A percentile compares a stretch with the other conserved stretches of the same genome.
Evolutionary conservation across 2,113 vertebrate species (phyloP).

Genomic region (Madoqua kirkii): DNA sequence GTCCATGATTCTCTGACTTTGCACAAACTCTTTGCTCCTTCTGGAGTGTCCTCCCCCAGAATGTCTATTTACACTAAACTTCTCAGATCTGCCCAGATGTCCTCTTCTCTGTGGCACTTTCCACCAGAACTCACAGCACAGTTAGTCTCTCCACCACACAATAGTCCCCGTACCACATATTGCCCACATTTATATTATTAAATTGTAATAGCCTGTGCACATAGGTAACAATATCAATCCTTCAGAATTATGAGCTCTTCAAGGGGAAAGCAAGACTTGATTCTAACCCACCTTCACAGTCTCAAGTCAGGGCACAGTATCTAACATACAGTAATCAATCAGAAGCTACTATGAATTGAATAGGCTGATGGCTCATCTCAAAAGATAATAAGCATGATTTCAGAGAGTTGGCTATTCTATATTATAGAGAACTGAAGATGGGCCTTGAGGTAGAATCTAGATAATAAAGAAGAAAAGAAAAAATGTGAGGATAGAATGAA

Average conservation of each 20-base stretch:
- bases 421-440: neutral
- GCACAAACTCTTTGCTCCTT: constrained; percentile 9
- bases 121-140: neutral
- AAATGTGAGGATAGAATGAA: neutral
- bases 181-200: constrained; percentile 16
- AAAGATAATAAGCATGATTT: constrained; percentile 18
- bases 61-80: neutral
- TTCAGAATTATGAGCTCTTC: constrained; percentile 21
- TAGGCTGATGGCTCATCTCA: neutral
- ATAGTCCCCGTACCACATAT: neutral
- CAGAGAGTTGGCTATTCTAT: neutral
- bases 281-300: neutral
- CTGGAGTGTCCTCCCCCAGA: neutral
- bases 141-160: neutral
- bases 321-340: neutral
- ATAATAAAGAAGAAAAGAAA: neutral
- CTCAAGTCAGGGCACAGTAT: neutral
- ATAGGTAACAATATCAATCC: neutral
- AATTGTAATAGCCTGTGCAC: neutral
- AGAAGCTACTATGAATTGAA: neutral
- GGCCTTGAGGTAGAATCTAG: neutral
- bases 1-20: neutral
- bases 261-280: neutral
- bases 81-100: neutral
- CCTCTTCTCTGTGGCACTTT: neutral